Conservation (phyloP, 30 jellyfish, hydroid and myxozoan genomes). For the Cassiopea andromeda region DNA sequence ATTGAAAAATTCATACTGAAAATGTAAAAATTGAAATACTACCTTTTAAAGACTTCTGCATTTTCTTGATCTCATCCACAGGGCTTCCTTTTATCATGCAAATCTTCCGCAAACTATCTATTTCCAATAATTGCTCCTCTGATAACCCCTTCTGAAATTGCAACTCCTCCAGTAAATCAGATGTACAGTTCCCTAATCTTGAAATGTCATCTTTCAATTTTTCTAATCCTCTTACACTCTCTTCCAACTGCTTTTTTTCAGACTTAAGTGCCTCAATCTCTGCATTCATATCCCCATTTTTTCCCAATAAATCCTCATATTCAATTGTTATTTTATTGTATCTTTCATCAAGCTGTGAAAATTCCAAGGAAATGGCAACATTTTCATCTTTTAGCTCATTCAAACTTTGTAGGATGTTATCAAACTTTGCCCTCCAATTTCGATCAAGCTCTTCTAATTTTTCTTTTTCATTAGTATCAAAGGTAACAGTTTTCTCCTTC, state of each 20-base stretch:
- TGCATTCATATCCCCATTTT: conserved; percentile 1
- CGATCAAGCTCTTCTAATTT: conserved; percentile 50
- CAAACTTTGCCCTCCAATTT: conserved; percentile 50
- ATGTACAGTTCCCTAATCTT: conserved; percentile 66
- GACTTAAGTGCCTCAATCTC: conserved; percentile 21
- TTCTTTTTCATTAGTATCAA: conserved; percentile 29
- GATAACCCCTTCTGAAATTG: conserved; percentile 55
- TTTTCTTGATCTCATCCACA: conserved; percentile 63
- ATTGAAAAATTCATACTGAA: no score
- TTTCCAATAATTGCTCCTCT: conserved; percentile 68
- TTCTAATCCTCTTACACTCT: conserved; percentile 37
- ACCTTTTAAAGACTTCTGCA: conserved; percentile 69
- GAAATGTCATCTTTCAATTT: conserved; percentile 38
- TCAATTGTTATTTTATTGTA: conserved; percentile 4
- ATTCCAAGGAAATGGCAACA: conserved; percentile 63
- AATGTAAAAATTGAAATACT: no score
- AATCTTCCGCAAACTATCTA: conserved; percentile 71
- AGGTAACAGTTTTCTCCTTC: conserved; percentile 29
- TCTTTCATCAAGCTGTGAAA: conserved; percentile 43
- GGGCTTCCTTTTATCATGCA: conserved; percentile 77
- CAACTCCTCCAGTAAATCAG: conserved; percentile 72
- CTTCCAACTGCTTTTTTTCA: conserved; percentile 51
- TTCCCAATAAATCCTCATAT: background rate
- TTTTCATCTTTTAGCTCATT: conserved; percentile 73
- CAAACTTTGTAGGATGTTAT: conserved; percentile 27